These are phyloP conservation scores for Eclectus roratus DNA, from an alignment of 2,113 vertebrate species.

Conservation along the genomic window DNA sequence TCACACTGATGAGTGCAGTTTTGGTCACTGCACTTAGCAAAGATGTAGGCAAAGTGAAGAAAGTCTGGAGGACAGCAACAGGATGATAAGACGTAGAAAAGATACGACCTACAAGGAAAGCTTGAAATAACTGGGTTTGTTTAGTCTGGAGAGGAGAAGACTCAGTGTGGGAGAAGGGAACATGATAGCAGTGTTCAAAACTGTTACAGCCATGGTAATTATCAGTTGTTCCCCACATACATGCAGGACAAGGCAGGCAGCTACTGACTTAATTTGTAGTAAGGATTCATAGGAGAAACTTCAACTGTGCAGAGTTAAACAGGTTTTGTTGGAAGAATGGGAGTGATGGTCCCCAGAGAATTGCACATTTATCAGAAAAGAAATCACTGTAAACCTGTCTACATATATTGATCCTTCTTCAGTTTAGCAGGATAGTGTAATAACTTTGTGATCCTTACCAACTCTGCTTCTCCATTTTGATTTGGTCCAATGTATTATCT, in stretches of 20 bases:
- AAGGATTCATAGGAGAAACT: background rate
- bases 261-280: background rate
- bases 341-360: background rate
- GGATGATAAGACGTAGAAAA: conserved; percentile 37
- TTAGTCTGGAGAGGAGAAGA: conserved; percentile 44
- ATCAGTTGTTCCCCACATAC: background rate
- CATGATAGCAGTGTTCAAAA: background rate
- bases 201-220: background rate
- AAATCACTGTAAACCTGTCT: background rate
- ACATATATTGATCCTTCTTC: background rate
- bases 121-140: conserved; percentile 35
- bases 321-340: background rate
- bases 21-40: background rate
- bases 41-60: background rate
- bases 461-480: background rate
- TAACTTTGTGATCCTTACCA: background rate
- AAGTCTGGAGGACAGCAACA: background rate
- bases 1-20: background rate
- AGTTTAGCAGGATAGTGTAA: background rate
- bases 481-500: background rate
- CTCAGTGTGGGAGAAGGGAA: background rate
- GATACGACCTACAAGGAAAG: background rate
- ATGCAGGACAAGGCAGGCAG: background rate
- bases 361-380: background rate
- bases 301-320: background rate